A percentile compares a stretch with the other conserved stretches of the same genome.
These are phyloP conservation scores for Decapterus maruadsi DNA, from an alignment of 2,797 vertebrate species.

Conservation along the genomic window DNA sequence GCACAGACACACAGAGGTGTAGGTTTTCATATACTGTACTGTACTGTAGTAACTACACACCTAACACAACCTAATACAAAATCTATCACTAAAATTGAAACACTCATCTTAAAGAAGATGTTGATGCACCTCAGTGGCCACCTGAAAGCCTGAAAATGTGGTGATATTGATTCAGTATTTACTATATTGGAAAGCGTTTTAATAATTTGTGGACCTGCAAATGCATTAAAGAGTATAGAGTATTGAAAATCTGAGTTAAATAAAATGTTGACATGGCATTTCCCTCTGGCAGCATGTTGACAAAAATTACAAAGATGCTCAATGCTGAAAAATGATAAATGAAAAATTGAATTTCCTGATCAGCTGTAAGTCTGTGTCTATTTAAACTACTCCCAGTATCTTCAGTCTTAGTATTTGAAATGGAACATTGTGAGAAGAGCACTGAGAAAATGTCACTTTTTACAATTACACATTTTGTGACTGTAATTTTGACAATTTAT, in stretches of 20 bases:
- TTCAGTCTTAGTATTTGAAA: no score
- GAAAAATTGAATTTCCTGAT: background rate
- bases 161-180: background rate
- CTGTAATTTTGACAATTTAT: no score
- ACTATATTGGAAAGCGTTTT: background rate
- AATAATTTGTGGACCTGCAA: background rate
- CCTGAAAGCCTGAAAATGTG: slow-evolving; percentile 4
- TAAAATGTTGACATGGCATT: background rate
- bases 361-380: background rate
- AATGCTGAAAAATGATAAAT: background rate
- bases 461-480: background rate
- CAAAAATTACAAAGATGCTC: background rate
- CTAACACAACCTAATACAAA: background rate
- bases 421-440: background rate
- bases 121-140: background rate
- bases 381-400: background rate
- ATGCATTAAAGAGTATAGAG: background rate
- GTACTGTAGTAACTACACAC: background rate
- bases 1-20: slow-evolving; percentile 4
- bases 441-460: background rate
- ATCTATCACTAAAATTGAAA: background rate
- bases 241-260: background rate
- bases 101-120: background rate
- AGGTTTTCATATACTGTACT: slow-evolving; percentile 24
- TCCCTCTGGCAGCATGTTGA: background rate